Base-by-base conservation (phyloP, 2,113 vertebrate species). In the Struthio camelus region DNA sequence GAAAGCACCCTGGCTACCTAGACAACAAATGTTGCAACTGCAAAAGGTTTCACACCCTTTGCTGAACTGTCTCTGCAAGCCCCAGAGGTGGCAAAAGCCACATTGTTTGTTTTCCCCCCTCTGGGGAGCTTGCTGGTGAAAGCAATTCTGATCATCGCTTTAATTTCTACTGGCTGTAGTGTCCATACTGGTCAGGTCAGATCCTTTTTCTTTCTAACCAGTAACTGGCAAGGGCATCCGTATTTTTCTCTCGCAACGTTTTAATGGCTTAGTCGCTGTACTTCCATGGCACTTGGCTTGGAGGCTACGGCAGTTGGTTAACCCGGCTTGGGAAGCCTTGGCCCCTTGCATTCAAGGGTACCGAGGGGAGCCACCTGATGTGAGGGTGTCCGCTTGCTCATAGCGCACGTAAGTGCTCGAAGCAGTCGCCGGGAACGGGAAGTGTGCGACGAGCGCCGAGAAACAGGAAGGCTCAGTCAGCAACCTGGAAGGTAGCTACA, bases 341-440 rank as follows among this genome's bases (percentile, higher is more conserved):
- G 11, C 50, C 81, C 48, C 27, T 59, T 75, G 5, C 36, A 17
- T 36, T 88, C 25, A 66, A 82, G 71, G 76, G 13, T n/a, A 34
- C 50, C 15, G 64, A 48, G 46, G 25, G 3, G 14, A 87, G 56
- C 69, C 61, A 58, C 25, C 36, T 78, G 34, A 0, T 85, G 46
- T 64, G n/a, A 84, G 42, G 48, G 24, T 48, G 27, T 18, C 40
- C 80, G 15, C 6, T 32, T 56, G 12, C 62, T 80, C 27, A 11
- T 22, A 44, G 42, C 6, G 20, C 50, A 6, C 42, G 10, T 1
- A 1, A 62, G 16, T 0, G 4, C 59, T 80, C 70, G 48, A 77
- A 82, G 46, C 59, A 70, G 64, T 61, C 75, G 24, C 64, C 0
- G 4, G 17, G 59, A 50, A 70, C 27, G 18, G 58, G 44, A 90